Percentiles rank a stretch among this genome's conserved stretches.
Evolutionary conservation across 2,797 vertebrate species (phyloP).

Genomic region (Coracias cyanogaster): DNA sequence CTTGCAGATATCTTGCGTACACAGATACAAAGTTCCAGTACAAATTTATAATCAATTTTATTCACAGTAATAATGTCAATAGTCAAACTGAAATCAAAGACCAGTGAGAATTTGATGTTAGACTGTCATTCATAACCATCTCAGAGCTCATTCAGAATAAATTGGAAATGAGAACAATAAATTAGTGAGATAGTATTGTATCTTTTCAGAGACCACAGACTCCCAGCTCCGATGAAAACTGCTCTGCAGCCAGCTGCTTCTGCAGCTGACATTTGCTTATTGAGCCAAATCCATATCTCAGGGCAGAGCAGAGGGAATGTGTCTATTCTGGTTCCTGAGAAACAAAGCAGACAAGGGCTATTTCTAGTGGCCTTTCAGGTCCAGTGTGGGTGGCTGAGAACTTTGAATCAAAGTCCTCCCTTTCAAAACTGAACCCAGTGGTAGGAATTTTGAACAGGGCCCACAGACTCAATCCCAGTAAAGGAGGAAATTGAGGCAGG

Average conservation of each 20-base stretch:
- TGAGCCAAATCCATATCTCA: slow-evolving; percentile 62
- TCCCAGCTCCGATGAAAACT: slow-evolving; percentile 29
- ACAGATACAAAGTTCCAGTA: not conserved
- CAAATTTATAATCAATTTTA: not conserved
- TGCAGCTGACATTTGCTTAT: slow-evolving; percentile 51
- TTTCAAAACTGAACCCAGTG: not conserved
- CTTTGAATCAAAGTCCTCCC: slow-evolving; percentile 49
- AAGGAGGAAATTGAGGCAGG: not conserved
- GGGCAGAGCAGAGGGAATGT: slow-evolving; percentile 50
- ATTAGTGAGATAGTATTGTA: not conserved
- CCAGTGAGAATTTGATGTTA: not conserved
- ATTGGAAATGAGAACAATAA: not conserved
- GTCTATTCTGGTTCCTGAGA: slow-evolving; percentile 65
- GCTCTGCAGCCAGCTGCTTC: slow-evolving; percentile 44
- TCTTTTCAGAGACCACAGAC: slow-evolving; percentile 37
- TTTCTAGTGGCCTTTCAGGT: slow-evolving; percentile 72
- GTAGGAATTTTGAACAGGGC: not conserved
- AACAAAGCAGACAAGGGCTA: slow-evolving; percentile 53
- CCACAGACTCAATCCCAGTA: not conserved
- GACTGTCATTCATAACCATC: not conserved
- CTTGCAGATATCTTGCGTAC: not conserved
- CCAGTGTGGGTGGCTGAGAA: slow-evolving; percentile 69
- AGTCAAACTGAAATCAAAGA: not conserved
- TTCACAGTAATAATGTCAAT: not conserved
- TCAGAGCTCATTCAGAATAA: not conserved